Evolutionary conservation across 2,888 invertebrate genomes (phyloP), one percentile per base, ranked within the genome.

Genomic region (Melipona beecheii): DNA sequence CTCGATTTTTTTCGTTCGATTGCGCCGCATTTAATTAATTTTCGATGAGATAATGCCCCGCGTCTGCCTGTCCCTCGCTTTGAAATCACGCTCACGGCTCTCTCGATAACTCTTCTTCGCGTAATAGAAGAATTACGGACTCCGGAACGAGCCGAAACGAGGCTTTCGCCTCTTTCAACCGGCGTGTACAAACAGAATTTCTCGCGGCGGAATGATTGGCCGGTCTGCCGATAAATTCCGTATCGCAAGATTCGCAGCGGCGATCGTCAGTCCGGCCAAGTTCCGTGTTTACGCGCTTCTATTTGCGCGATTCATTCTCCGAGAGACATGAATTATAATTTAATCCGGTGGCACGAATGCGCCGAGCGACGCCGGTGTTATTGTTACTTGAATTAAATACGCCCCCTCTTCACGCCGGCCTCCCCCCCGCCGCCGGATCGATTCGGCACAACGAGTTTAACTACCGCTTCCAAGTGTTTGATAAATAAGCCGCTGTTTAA

Each of bases 401-500:
- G 24, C 11, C 15, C 43, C 2, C 19, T 19, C 49, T 13, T 56
- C 56, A 13, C n/a, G 4, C 56, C 36, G 36, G 36, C 4, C 9
- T 17, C 49, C n/a, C 5, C 15, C n/a, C 5, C 56, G 56, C 5
- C 66, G 56, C 19, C 36, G 52, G 62, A 52, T 64, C 62, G 31
- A 50, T 36, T 17, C 24, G 60, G 24, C 31, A 36, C 31, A 43
- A 36, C 15, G 64, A 24, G 52, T 36, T 64, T 74, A 64, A 64
- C 24, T 60, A 5, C n/a, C 60, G 19, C 19, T 24, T 21, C 24
- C 70, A 60, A 24, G 36, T 52, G 19, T 70, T 69, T 52, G 60
- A 69, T 24, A 70, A 76, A 69, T 69, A 69, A 15, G 24, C 50
- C 70, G 36, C 50, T 60, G 24, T 52, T 69, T 76, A 76, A 76